Conservation (phyloP, 1,140 invertebrate genomes). For the Sweltsa coloradensis region DNA sequence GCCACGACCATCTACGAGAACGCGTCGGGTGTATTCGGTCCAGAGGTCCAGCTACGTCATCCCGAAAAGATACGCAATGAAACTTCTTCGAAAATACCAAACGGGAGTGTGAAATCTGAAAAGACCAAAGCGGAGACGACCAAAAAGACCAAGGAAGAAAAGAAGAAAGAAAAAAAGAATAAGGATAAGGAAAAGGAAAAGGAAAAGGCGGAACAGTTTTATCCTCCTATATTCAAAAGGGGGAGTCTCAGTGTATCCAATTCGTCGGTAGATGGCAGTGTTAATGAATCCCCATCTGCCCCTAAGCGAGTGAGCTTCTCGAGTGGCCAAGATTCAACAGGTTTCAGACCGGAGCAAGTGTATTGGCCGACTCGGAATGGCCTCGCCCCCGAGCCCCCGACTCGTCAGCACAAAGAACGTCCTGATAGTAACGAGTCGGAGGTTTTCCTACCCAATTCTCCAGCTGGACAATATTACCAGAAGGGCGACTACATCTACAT, state of each 20-base stretch:
- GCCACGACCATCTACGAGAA: slow-evolving; percentile 4
- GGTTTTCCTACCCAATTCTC: slow-evolving; percentile 13
- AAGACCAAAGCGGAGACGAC: background rate
- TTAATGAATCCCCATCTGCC: slow-evolving; percentile 10
- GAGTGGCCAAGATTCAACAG: slow-evolving; percentile 22
- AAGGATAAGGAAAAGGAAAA: background rate
- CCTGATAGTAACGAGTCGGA: slow-evolving; percentile 12
- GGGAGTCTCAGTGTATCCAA: slow-evolving; percentile 30
- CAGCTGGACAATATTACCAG: slow-evolving; percentile 2
- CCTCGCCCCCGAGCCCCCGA: slow-evolving; percentile 38
- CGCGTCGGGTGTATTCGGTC: background rate
- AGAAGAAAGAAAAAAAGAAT: background rate
- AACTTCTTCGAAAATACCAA: background rate
- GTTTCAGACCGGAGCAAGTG: slow-evolving; percentile 2
- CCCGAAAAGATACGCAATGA: background rate
- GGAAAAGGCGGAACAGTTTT: background rate
- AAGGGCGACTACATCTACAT: slow-evolving; percentile 14
- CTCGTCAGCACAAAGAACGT: slow-evolving; percentile 26
- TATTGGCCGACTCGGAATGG: slow-evolving; percentile 39
- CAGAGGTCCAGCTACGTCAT: background rate
- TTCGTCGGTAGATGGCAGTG: slow-evolving; percentile 23
- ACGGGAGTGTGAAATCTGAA: background rate
- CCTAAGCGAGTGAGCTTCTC: slow-evolving; percentile 39
- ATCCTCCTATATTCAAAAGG: slow-evolving; percentile 37
- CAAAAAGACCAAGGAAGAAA: background rate